A percentile compares a stretch with the other conserved stretches of the same genome.
These are phyloP conservation scores for Scophthalmus maximus DNA, from an alignment of 2,113 vertebrate species.

Conservation along the genomic window DNA sequence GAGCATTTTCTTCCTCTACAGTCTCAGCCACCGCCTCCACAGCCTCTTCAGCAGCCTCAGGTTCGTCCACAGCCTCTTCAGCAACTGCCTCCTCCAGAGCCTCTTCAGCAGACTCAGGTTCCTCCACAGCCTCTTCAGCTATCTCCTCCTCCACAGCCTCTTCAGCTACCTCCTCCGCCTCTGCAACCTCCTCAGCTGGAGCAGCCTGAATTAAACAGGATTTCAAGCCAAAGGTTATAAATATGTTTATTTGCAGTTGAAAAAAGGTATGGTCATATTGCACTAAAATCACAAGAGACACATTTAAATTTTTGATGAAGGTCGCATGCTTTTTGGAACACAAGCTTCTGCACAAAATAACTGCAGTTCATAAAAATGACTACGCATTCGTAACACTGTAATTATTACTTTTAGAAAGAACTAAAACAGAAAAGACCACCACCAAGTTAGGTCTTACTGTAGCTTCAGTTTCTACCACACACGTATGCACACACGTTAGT, in stretches of 20 bases:
- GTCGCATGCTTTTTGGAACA: too few relatives aligned
- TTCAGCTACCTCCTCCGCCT: neutral
- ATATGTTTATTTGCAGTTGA: neutral
- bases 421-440: too few relatives aligned
- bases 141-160: constrained; percentile 3
- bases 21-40: neutral
- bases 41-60: neutral
- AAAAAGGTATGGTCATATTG: neutral
- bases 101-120: neutral
- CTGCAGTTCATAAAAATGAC: too few relatives aligned
- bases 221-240: neutral
- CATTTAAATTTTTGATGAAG: too few relatives aligned
- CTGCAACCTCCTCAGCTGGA: constrained; percentile 24
- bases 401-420: too few relatives aligned
- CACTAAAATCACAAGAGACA: neutral
- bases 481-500: too few relatives aligned
- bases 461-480: too few relatives aligned
- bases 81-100: neutral
- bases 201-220: constrained; percentile 22
- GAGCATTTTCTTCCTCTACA: neutral
- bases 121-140: neutral
- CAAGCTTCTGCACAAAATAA: too few relatives aligned
- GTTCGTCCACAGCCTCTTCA: constrained; percentile 3
- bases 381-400: too few relatives aligned
- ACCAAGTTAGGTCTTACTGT: too few relatives aligned